Conservation (phyloP, 2,113 vertebrate genomes). For the Takifugu bimaculatus region DNA sequence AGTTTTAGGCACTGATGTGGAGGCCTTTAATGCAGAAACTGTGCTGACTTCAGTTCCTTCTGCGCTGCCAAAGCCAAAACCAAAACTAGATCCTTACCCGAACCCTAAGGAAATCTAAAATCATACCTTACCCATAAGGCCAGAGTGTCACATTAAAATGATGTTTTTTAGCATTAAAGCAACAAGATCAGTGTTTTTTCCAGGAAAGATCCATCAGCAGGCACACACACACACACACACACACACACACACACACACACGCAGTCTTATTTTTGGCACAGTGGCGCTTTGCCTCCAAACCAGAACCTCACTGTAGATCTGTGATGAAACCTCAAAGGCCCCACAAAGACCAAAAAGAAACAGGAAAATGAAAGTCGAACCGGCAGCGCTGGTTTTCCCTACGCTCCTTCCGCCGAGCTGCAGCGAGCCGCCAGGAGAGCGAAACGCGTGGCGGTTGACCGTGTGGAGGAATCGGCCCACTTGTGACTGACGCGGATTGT, state of each 20-base stretch:
- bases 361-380: conserved; percentile 68
- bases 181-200: too few relatives aligned
- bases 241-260: conserved; percentile 50
- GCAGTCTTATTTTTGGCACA: conserved; percentile 72
- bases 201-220: neutral
- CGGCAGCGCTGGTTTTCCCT: conserved; percentile 76
- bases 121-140: too few relatives aligned
- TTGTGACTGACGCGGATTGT: conserved; percentile 58
- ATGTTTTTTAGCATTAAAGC: too few relatives aligned
- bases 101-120: too few relatives aligned
- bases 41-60: too few relatives aligned
- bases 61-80: too few relatives aligned
- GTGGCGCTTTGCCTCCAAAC: conserved; percentile 72
- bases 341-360: conserved; percentile 76
- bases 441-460: conserved; percentile 79
- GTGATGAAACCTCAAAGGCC: conserved; percentile 79
- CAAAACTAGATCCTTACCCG: too few relatives aligned
- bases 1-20: conserved; percentile 34
- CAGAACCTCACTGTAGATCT: conserved; percentile 75
- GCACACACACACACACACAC: conserved; percentile 14
- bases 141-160: too few relatives aligned
- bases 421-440: conserved; percentile 87
- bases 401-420: conserved; percentile 79
- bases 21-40: neutral
- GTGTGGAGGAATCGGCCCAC: conserved; percentile 71